Percentiles rank a stretch among this genome's conserved stretches.
These are phyloP conservation scores for Scomber japonicus DNA, from an alignment of 2,113 vertebrate species.

Conservation along the genomic window DNA sequence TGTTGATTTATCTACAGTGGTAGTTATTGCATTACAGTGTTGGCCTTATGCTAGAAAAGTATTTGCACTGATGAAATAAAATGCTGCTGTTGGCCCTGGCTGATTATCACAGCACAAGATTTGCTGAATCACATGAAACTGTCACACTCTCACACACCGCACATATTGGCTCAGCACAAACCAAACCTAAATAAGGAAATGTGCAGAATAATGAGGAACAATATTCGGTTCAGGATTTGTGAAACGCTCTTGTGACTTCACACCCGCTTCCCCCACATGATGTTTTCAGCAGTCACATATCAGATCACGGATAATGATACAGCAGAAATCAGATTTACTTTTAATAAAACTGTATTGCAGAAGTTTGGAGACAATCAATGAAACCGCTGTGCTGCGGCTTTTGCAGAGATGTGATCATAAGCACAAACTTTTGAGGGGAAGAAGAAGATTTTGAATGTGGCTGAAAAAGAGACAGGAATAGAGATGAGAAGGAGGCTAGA, in stretches of 20 bases:
- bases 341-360: constrained; percentile 28
- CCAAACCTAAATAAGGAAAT: background rate
- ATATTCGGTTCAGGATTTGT: background rate
- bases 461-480: background rate
- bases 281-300: constrained; percentile 6
- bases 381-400: constrained; percentile 40
- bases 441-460: constrained; percentile 40
- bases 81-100: constrained; percentile 4
- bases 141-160: background rate
- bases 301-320: constrained; percentile 22
- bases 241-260: constrained; percentile 10
- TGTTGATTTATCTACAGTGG: constrained; percentile 12
- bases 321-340: constrained; percentile 6
- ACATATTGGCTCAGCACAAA: constrained; percentile 4
- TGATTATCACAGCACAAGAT: constrained; percentile 31
- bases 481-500: background rate
- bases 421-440: constrained; percentile 23
- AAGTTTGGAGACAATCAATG: constrained; percentile 41
- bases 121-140: constrained; percentile 33
- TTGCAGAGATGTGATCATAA: constrained; percentile 28
- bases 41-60: constrained; percentile 16
- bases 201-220: background rate
- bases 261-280: background rate
- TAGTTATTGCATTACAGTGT: background rate
- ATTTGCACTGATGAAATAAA: constrained; percentile 6